Conservation (phyloP, 2,113 vertebrate species). For the Pampusana beccarii region DNA sequence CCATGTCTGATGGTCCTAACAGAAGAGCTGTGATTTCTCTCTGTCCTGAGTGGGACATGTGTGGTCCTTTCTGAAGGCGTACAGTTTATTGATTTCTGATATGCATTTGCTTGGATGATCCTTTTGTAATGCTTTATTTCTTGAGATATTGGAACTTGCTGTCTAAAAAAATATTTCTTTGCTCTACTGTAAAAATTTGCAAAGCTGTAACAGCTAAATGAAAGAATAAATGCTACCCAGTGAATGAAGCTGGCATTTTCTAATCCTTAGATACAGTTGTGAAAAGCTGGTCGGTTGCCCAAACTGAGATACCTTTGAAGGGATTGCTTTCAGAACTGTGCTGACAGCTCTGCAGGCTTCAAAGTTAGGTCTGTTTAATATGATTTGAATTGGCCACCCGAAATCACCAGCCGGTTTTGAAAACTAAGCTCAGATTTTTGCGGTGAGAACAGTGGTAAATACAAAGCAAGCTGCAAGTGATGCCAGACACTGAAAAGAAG, state of each 20-base stretch:
- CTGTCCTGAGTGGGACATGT: neutral
- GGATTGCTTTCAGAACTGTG: neutral
- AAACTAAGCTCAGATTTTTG: neutral
- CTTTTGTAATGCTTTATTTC: neutral
- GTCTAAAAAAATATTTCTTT: neutral
- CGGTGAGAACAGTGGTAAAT: neutral
- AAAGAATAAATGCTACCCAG: neutral
- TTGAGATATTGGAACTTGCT: neutral
- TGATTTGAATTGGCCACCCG: conserved; percentile 23
- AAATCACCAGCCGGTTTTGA: neutral
- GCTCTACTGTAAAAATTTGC: neutral
- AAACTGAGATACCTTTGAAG: neutral
- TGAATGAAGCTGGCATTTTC: neutral
- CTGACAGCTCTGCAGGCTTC: neutral
- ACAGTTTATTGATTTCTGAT: neutral
- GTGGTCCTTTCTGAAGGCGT: neutral
- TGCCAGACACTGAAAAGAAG: conserved; percentile 7
- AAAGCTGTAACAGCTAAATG: neutral
- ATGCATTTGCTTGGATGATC: neutral
- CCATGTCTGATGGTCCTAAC: neutral
- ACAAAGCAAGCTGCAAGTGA: conserved; percentile 3
- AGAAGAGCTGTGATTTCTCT: neutral
- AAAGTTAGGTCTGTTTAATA: neutral
- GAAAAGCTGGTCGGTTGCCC: conserved; percentile 17
- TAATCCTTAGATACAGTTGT: neutral